Evolutionary conservation across 1,140 invertebrate species (phyloP), one percentile per base, ranked within the genome.

Genomic region (Eupristina koningsbergeri): DNA sequence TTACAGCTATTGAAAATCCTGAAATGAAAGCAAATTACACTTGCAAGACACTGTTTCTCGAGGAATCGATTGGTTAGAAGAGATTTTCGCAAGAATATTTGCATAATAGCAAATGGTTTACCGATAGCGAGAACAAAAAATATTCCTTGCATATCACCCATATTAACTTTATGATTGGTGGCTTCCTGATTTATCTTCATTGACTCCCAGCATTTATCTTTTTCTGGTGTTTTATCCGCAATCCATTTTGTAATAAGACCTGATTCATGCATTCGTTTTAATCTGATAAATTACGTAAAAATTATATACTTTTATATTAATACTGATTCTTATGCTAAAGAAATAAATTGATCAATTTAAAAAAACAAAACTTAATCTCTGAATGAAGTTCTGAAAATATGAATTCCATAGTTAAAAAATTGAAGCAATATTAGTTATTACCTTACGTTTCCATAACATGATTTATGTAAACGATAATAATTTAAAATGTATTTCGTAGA

Each of bases 81-180:
- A 50, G 45, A 50, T 29, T 50, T 47, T 9, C 26, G 92, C 86
- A 80, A 93, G 88, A 63, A 94, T 91, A 36, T 94, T 94, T 94
- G 89, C 58, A 92, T 91, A 50, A 84, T 34, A 69, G 69, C 81
- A 76, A 58, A 86, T 50, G 64, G 39, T 83, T 90, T 94, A 96
- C 96, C 96, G 45, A 97, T 91, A 84, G 96, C 94, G 6, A 97
- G 90, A 0, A 97, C 94, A 85, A 96, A 96, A 92, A 97, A 97
- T 67, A 96, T 97, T 45, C 97, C 97, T 90, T 98, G 96, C 97
- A 98, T 98, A 87, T 98, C 97, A 80, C 95, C 93, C 85, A 97
- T 93, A 88, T 97, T 96, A 7, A 98, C 96, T 75, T 96, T 97
- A 87, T 97, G 96, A 89, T 97, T 97, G 45, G 94, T 94, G 13